Base-by-base conservation (phyloP, 2,888 invertebrate genomes). In the Watsonalla binaria region DNA sequence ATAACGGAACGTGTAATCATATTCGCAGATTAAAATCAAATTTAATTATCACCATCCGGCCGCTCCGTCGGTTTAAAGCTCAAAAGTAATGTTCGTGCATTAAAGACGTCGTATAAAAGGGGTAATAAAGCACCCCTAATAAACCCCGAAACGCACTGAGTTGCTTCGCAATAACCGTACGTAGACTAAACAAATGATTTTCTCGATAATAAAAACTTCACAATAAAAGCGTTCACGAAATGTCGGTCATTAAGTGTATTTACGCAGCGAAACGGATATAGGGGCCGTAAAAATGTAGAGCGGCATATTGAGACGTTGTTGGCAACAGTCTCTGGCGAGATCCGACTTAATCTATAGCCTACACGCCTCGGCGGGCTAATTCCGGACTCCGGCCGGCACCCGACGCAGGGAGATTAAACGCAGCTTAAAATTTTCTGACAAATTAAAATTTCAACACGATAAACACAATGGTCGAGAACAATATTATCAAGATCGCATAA, bases 161-260 rank as follows among this genome's bases (percentile, higher is more conserved):
- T 73, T 75, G 80, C 75, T 74, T 82, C 82, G 85, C 85, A 82
- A 85, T 84, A 84, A 83, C 84, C 83, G 82, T 88, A 87, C 79
- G 88, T 85, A 88, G 87, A 87, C 87, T 90, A 89, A 89, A 90
- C 89, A 90, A 87, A 89, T 85, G 86, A 87, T 86, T 84, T 84
- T 87, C 84, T 77, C 78, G 86, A 88, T 86, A 87, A 88, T 89
- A 90, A 90, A 90, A 89, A 87, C 86, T 86, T 88, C 81, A 88
- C 87, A 87, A 88, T 90, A 89, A 88, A 88, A 89, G 75, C 85
- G 83, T 82, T 87, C 85, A 86, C 86, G 80, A 86, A 86, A 88
- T 89, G 88, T 86, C 83, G 84, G 87, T 84, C 86, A 89, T 90
- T 90, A 90, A 86, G 86, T 82, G 84, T 88, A 88, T 88, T 89